phyloP scores from a whole-genome alignment of 2,888 invertebrate species.

The Caenorhabditis panamensis region DNA sequence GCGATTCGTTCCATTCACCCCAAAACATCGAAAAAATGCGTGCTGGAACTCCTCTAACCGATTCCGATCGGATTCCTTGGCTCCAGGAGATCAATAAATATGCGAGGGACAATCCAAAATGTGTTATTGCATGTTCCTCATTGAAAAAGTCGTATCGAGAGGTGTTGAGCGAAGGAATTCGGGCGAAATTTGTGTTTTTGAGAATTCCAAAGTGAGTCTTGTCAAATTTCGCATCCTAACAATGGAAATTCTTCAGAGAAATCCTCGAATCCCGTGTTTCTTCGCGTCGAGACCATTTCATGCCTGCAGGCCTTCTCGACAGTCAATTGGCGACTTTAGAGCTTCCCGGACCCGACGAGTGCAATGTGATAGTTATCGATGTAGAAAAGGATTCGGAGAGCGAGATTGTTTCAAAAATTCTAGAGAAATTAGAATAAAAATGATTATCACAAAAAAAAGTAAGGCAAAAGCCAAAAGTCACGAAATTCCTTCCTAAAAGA shows the following conservation, averaged over 20 bases:
- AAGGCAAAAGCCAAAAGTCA: too few relatives aligned
- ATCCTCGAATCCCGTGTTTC: constrained; percentile 42
- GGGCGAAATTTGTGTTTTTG: constrained; percentile 38
- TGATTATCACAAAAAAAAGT: too few relatives aligned
- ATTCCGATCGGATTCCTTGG: constrained; percentile 55
- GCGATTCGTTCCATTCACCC: constrained; percentile 48
- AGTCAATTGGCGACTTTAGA: constrained; percentile 54
- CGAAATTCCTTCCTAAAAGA: too few relatives aligned
- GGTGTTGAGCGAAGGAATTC: constrained; percentile 20
- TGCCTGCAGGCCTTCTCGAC: constrained; percentile 40
- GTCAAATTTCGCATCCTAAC: constrained; percentile 20
- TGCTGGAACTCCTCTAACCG: constrained; percentile 38
- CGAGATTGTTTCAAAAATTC: constrained; percentile 14
- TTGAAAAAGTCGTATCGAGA: constrained; percentile 52
- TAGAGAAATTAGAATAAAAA: too few relatives aligned
- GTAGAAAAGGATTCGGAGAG: background rate
- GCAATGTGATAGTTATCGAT: constrained; percentile 39
- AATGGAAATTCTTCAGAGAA: constrained; percentile 43
- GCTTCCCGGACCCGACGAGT: constrained; percentile 30
- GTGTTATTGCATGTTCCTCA: constrained; percentile 53
- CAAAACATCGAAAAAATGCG: constrained; percentile 49
- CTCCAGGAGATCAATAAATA: constrained; percentile 36
- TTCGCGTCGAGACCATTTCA: constrained; percentile 49
- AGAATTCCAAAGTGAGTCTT: constrained; percentile 42
- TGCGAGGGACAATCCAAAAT: constrained; percentile 13